Base-by-base conservation (phyloP, 2,888 invertebrate genomes). In the Spatulosminthurus flaviceps region DNA sequence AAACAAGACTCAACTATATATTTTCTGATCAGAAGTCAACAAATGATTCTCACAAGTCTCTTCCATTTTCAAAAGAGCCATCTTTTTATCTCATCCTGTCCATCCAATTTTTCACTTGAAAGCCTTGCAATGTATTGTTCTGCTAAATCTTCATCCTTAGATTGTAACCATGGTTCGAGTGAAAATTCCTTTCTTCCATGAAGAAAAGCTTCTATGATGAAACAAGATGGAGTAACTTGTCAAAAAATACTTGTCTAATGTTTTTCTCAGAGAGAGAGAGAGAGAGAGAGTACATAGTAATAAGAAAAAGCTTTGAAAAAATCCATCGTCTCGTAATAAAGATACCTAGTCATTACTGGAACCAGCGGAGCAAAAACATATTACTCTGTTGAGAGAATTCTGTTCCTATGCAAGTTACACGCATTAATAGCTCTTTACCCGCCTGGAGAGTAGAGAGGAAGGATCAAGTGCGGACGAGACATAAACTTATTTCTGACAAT, bases 261-360 rank as follows among this genome's bases (percentile, higher is more conserved):
- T 13, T 11, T 24, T 22, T 64, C 5, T 9, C 2, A 11, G 64
- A 22, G 7, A 64, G 22, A n/a, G n/a, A n/a, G n/a, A n/a, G n/a
- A n/a, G n/a, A n/a, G n/a, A n/a, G n/a, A n/a, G n/a, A n/a, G n/a
- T n/a, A n/a, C n/a, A n/a, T n/a, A n/a, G n/a, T n/a, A n/a, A n/a
- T n/a, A 22, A 64, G 2, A 64, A 64, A 24, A 64, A 11, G 22
- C 26, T 26, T 64, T 64, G 5, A 64, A 24, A 64, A 64, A 64
- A 64, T 4, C 24, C 21, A 21, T 60, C 21, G 34, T 21, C 21
- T 26, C 24, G 60, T 61, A 19, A 60, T 51, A 60, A 29, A 51
- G 73, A 73, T 28, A 24, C 64, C 64, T 64, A 73, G 73, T 73
- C 73, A 73, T 73, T 73, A 73, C 60, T 73, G 73, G 73, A 73